Base-by-base conservation (phyloP, 1,140 invertebrate genomes). In the Lucilia sericata region DNA sequence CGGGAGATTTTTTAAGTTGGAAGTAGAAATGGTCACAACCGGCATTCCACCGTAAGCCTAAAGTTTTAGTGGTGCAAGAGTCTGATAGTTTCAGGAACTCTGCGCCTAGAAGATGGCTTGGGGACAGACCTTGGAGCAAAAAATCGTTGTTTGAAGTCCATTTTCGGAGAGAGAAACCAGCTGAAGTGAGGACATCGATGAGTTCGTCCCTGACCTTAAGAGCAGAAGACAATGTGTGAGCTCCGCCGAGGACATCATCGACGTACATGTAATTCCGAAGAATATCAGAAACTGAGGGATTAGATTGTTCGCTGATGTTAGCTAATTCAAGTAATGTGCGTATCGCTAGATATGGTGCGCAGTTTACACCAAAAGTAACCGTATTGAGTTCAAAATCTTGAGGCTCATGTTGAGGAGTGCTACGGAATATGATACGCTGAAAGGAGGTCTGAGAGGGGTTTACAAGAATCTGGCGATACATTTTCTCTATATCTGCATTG, bases 401-500 rank as follows among this genome's bases (percentile, higher is more conserved):
- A 30, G 25, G 5, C 10, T 19, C 60, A 19, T 7, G 17, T 65
- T 65, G 60, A n/a, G 9, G 60, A 19, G 60, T 7, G 21, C 21
- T 17, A 12, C 60, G 60, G 21, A 65, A 65, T 12, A 65, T 12
- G 7, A 65, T 65, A n/a, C 60, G 17, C 21, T 65, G 60, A 19
- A 65, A 19, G 7, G 60, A 19, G 21, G 60, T 65, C 14, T 65
- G 25, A 30, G 25, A 30, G 25, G 70, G 12, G 19, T 85, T 80
- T 87, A 92, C 88, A 91, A 91, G 81, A 91, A 87, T 30, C 25
- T 30, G 25, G 25, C 25, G 25, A 30, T 30, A 30, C 25, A 30
- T 30, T 30, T 30, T 30, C 51, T 87, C 83, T 55, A 89, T 86
- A 76, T 91, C 91, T 0, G 85, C 85, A 25, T 83, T 85, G 7